Evolutionary conservation across 1,140 invertebrate species (phyloP), one percentile per base, ranked within the genome.

Genomic region (Zaprionus kolodkinae): DNA sequence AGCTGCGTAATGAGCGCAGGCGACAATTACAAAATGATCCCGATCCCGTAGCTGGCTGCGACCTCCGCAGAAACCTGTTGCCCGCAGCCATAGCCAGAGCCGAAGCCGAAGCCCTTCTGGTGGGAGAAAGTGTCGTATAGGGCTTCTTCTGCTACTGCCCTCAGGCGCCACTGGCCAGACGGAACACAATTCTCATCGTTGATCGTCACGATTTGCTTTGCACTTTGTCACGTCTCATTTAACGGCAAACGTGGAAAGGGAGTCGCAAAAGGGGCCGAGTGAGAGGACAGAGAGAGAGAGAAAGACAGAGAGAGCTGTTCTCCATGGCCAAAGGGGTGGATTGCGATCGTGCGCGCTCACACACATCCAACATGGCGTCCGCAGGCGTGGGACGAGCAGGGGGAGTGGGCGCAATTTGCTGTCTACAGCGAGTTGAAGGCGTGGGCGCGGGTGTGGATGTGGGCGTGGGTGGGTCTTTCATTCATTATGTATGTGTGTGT

Each of bases 181-280:
- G 67, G 52, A 43, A 52, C 45, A 33, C 43, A 11, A 65, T 60
- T 61, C 43, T 38, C 35, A 11, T 21, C 21, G 30, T 35, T 45
- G 59, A 43, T 66, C 54, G n/a, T 61, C 56, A 72, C 80, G 80
- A 63, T 78, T 79, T 73, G 68, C 77, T 72, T 72, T 80, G 77
- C 73, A 78, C 80, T 88, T 89, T 81, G 84, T 89, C 81, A 88
- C 84, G 84, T 78, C 81, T 89, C 84, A 88, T 89, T 88, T 84
- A 88, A 85, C 84, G 68, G 48, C 17, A 45, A 33, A 12, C n/a
- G 50, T 52, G 45, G 12, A 45, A 68, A 52, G 57, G 68, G 43
- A 40, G 43, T 15, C 17, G 13, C n/a, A 30, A 17, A 43, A 45
- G 65, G 69, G 64, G 59, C 38, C 64, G 27, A 55, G 27, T 36